phyloP scores from a whole-genome alignment of 1,140 invertebrate genomes.

The Hormaphis cornu region DNA sequence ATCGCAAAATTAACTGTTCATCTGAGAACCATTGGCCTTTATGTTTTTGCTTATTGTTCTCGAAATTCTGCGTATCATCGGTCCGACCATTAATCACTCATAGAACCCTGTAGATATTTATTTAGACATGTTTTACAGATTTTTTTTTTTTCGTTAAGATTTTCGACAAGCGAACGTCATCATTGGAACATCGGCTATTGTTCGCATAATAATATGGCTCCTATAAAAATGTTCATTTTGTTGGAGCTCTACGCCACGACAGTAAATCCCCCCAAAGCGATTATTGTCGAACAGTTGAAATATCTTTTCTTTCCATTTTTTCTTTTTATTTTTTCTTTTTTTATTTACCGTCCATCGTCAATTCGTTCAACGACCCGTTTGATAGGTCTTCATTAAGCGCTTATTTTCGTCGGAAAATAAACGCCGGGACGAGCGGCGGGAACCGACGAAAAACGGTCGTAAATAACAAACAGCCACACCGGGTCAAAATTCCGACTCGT shows the following conservation, averaged over 20 bases:
- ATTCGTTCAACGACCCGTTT: too few species aligned
- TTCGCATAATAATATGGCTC: background rate
- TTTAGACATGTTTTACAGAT: too few species aligned
- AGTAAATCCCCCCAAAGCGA: too few species aligned
- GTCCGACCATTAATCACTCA: background rate
- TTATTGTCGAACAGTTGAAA: too few species aligned
- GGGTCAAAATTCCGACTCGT: background rate
- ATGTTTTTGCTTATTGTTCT: background rate
- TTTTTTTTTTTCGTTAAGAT: background rate
- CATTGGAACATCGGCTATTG: background rate
- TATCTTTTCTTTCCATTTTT: too few species aligned
- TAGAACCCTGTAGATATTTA: background rate
- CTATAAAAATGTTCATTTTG: too few species aligned
- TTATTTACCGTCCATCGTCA: too few species aligned
- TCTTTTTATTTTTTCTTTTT: too few species aligned
- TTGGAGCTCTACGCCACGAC: too few species aligned
- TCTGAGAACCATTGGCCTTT: background rate
- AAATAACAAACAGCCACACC: constrained; percentile 1
- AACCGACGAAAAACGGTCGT: background rate
- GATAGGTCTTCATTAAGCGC: background rate
- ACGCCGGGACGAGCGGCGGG: too few species aligned
- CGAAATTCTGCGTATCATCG: background rate
- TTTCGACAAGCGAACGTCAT: background rate
- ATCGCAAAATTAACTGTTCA: background rate
- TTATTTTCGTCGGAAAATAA: constrained; percentile 15